Conservation (phyloP, 2,888 invertebrate genomes). For the Leucophenga montana region DNA sequence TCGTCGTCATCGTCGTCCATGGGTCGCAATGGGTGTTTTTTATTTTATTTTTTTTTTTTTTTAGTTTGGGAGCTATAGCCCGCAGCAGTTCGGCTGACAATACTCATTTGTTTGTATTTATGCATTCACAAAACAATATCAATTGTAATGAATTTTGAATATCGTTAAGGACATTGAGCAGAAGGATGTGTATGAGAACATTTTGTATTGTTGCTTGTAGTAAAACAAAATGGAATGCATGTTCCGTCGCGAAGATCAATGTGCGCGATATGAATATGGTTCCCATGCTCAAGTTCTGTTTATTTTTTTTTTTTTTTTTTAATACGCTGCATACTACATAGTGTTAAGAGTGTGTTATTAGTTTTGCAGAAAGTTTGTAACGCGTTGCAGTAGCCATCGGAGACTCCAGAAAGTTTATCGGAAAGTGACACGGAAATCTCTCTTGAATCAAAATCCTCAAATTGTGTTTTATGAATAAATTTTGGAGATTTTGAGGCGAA, state of each 20-base stretch:
- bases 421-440: too few species aligned
- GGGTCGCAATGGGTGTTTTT: conserved; percentile 29
- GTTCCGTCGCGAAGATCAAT: conserved; percentile 56
- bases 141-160: conserved; percentile 72
- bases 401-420: too few species aligned
- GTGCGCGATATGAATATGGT: conserved; percentile 68
- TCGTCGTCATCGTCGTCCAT: conserved; percentile 17
- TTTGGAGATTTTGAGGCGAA: too few species aligned
- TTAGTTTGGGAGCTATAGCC: background rate
- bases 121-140: conserved; percentile 70
- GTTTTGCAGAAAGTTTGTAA: too few species aligned
- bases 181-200: conserved; percentile 16
- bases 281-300: conserved; percentile 56
- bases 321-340: too few species aligned
- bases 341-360: too few species aligned
- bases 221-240: conserved; percentile 60
- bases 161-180: conserved; percentile 60
- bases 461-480: too few species aligned
- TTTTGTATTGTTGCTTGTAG: conserved; percentile 8
- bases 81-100: conserved; percentile 40
- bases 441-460: too few species aligned
- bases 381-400: too few species aligned
- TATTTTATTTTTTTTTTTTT: too few species aligned
- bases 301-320: background rate
- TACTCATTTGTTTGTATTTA: conserved; percentile 67